phyloP scores from a whole-genome alignment of 2,888 invertebrate genomes.

The Dioctria rufipes region DNA sequence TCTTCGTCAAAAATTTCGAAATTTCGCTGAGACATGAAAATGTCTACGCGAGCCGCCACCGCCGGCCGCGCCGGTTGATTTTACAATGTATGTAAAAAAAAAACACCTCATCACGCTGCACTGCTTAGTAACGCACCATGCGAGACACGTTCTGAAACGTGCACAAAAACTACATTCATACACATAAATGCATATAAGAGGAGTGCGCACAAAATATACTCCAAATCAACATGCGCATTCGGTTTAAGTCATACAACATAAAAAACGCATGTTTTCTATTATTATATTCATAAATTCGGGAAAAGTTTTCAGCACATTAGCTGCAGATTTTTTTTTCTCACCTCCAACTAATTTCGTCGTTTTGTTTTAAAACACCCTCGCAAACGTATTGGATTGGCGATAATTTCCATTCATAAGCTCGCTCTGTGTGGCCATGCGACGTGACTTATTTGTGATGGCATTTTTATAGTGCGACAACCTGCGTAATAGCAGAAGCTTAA shows the following conservation, averaged over 20 bases:
- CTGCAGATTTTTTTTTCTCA: not conserved
- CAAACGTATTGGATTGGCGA: not conserved
- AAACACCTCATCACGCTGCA: not conserved
- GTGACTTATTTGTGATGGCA: not conserved
- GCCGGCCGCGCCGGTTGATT: constrained; percentile 10
- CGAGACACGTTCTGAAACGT: no score
- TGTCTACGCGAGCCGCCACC: not conserved
- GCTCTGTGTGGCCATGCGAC: not conserved
- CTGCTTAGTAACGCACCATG: not conserved
- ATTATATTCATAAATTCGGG: constrained; percentile 4
- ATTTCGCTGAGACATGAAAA: constrained; percentile 28
- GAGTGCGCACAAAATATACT: not conserved
- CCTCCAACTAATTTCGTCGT: not conserved
- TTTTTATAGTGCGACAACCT: not conserved
- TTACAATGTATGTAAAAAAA: not conserved
- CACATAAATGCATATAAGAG: no score
- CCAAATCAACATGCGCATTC: constrained; percentile 1
- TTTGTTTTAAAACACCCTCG: not conserved
- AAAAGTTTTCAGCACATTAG: constrained; percentile 24
- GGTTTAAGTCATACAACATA: constrained; percentile 31
- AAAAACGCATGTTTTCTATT: constrained; percentile 1
- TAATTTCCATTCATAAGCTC: constrained; percentile 31
- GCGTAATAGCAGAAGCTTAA: not conserved
- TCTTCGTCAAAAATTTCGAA: constrained; percentile 48
- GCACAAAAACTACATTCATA: no score